phyloP scores from a whole-genome alignment of 2,113 vertebrate species.

The Fregata magnificens region DNA sequence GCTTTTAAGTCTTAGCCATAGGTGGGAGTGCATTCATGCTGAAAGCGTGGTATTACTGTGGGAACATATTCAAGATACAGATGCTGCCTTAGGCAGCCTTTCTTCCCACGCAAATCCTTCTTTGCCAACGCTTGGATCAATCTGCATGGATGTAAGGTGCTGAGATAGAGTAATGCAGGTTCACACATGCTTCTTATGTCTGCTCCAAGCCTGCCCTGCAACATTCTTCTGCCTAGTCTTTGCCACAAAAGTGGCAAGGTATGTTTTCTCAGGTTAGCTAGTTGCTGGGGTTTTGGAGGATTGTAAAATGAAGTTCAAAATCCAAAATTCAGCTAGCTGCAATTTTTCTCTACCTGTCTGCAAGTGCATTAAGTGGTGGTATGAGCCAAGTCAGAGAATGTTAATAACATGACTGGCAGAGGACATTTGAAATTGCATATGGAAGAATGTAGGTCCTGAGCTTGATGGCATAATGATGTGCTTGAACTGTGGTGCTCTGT shows the following conservation, averaged over 20 bases:
- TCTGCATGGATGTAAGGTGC: not conserved
- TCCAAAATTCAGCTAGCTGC: not conserved
- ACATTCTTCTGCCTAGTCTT: not conserved
- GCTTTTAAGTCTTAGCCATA: not conserved
- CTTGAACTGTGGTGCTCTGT: not conserved
- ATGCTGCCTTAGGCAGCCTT: conserved; percentile 43
- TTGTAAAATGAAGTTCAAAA: not conserved
- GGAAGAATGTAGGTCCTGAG: not conserved
- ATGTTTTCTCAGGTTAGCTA: not conserved
- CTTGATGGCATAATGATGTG: not conserved
- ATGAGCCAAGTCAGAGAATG: not conserved
- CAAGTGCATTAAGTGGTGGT: not conserved
- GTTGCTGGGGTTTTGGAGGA: not conserved
- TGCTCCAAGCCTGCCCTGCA: not conserved
- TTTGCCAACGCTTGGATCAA: conserved; percentile 38
- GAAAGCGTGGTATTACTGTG: not conserved
- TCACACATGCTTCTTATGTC: not conserved
- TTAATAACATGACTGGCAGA: not conserved
- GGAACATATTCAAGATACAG: conserved; percentile 45
- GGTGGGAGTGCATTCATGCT: conserved; percentile 3
- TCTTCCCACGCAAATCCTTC: not conserved
- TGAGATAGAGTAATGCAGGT: not conserved
- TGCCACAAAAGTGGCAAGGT: not conserved
- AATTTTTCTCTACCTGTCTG: not conserved
- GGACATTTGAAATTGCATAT: not conserved